These are phyloP conservation scores for Peromyscus polionotus DNA, from an alignment of 2,113 vertebrate species.

Conservation along the genomic window DNA sequence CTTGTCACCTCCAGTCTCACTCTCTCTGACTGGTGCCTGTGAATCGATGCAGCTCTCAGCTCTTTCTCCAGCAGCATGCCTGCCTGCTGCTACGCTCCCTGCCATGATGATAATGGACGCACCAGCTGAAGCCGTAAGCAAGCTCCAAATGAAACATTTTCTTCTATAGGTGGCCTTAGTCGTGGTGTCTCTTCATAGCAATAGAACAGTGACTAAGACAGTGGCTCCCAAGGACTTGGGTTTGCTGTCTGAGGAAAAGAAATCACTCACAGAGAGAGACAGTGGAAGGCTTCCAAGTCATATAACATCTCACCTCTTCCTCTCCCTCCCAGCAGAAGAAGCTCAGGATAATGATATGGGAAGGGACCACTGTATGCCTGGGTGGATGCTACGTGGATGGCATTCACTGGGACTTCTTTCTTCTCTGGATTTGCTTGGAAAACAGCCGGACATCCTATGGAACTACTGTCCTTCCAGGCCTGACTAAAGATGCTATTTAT, in stretches of 20 bases:
- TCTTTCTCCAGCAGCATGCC: not conserved
- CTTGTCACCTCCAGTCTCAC: not conserved
- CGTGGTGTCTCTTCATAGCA: not conserved
- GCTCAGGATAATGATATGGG: not conserved
- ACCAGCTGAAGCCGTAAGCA: not conserved
- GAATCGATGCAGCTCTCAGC: not conserved
- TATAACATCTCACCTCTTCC: not conserved
- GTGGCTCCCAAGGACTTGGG: not conserved
- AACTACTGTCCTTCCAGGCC: not conserved
- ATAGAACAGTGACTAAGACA: not conserved
- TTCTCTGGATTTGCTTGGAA: not conserved
- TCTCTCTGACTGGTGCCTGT: not conserved
- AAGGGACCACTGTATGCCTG: not conserved
- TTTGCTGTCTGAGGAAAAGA: not conserved
- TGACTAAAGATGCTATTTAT: conserved; percentile 63
- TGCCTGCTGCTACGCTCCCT: not conserved
- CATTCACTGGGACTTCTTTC: not conserved
- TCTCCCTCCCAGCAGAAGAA: not conserved
- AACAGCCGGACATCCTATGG: conserved; percentile 8
- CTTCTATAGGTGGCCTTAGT: not conserved
- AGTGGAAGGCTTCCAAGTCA: not conserved
- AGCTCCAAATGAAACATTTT: no score
- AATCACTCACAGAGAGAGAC: not conserved
- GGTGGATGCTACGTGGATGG: not conserved
- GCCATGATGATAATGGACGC: not conserved